A percentile compares a stretch with the other conserved stretches of the same genome.
These are phyloP conservation scores for Tubulanus polymorphus DNA, from an alignment of 2,888 invertebrate species.

Conservation along the genomic window DNA sequence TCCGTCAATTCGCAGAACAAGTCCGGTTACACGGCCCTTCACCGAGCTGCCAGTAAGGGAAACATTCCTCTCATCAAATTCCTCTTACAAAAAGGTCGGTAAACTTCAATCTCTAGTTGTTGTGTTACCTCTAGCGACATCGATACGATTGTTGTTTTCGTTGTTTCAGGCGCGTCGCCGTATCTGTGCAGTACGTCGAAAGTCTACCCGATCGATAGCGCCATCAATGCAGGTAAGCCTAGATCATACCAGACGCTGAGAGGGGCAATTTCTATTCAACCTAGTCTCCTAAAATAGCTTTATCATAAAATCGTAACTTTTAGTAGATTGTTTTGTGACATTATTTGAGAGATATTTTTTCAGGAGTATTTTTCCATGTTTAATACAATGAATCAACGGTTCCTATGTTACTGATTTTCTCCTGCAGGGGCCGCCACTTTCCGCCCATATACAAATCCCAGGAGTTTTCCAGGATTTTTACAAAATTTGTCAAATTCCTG, in stretches of 20 bases:
- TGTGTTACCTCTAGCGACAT: background rate
- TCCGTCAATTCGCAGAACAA: slow-evolving; percentile 29
- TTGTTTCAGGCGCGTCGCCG: slow-evolving; percentile 29
- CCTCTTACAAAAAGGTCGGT: slow-evolving; percentile 27
- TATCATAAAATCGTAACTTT: too few species aligned
- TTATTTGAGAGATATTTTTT: background rate
- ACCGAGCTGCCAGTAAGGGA: slow-evolving; percentile 39
- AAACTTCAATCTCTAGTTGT: background rate
- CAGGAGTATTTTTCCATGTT: background rate
- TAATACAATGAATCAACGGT: background rate
- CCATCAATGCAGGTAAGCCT: slow-evolving; percentile 31
- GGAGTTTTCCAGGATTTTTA: too few species aligned
- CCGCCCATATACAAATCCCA: too few species aligned
- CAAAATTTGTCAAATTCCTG: too few species aligned
- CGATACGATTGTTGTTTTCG: background rate
- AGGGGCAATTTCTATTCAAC: background rate
- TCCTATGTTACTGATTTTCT: too few species aligned
- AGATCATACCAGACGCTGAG: background rate
- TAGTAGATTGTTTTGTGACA: too few species aligned
- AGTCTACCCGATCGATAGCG: slow-evolving; percentile 36
- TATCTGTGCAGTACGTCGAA: slow-evolving; percentile 25
- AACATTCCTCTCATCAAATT: slow-evolving; percentile 26
- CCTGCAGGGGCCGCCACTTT: too few species aligned
- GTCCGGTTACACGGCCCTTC: slow-evolving; percentile 35
- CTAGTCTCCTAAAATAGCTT: too few species aligned